Percentiles rank a stretch among this genome's conserved stretches.
Evolutionary conservation across 53 echinoderm and acorn worm species (phyloP).

Genomic region (Stichopus horrens): DNA sequence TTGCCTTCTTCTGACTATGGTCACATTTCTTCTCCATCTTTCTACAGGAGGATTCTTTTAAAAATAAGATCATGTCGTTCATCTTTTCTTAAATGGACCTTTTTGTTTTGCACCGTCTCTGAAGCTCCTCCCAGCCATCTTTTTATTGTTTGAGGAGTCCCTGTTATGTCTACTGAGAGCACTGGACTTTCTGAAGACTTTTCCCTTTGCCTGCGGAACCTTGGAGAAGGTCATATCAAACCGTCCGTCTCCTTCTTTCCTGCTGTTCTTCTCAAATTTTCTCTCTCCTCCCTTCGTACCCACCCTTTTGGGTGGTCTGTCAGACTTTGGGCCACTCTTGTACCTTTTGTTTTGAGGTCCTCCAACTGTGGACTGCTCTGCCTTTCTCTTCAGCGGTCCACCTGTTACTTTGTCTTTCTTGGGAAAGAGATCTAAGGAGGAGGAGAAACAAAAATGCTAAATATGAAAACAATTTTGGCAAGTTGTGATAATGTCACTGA

Average conservation of each 20-base stretch:
- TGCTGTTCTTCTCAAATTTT: neutral
- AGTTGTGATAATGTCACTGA: no score
- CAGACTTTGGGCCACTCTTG: neutral
- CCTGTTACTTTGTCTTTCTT: slow-evolving; percentile 23
- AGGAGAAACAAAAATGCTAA: neutral
- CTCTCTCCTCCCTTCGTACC: neutral
- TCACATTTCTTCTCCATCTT: no score
- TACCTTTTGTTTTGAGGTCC: neutral
- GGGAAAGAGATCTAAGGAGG: slow-evolving; percentile 39
- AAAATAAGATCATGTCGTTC: neutral
- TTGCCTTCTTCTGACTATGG: no score
- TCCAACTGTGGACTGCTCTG: neutral
- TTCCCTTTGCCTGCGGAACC: slow-evolving; percentile 15
- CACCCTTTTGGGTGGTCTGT: neutral
- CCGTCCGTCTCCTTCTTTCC: neutral
- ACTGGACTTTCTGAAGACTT: slow-evolving; percentile 14
- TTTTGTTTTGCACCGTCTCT: slow-evolving; percentile 20
- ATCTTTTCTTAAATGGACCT: slow-evolving; percentile 28
- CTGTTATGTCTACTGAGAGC: neutral
- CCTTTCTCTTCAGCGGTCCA: slow-evolving; percentile 5
- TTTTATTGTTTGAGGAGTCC: neutral
- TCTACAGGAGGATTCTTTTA: no score
- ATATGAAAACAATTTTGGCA: no score
- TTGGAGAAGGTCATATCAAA: slow-evolving; percentile 30
- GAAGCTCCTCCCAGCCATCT: neutral